Evolutionary conservation across 2,888 invertebrate species (phyloP).

Genomic region (Venusia cambrica): DNA sequence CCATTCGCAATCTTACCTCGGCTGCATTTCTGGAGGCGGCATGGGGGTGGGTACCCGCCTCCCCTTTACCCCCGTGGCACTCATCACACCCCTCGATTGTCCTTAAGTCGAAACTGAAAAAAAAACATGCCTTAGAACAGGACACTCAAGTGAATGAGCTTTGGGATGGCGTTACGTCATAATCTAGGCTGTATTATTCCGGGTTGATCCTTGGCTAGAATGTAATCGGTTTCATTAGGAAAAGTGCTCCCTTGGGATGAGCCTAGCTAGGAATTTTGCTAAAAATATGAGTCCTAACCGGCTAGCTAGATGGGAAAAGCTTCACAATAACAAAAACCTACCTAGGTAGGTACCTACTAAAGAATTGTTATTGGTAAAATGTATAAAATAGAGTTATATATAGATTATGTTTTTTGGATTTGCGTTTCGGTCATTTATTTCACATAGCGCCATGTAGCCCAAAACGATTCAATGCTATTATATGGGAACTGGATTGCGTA

Average conservation of each 20-base stretch:
- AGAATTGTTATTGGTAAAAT: no score
- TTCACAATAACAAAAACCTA: no score
- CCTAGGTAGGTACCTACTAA: no score
- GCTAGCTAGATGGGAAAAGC: no score
- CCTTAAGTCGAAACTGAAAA: slow-evolving; percentile 49
- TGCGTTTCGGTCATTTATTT: no score
- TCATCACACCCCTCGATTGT: slow-evolving; percentile 52
- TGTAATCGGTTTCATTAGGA: slow-evolving; percentile 11
- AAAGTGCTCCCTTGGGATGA: slow-evolving; percentile 8
- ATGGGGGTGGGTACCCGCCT: slow-evolving; percentile 71
- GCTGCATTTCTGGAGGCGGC: slow-evolving; percentile 56
- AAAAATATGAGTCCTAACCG: no score
- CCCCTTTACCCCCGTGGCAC: slow-evolving; percentile 52
- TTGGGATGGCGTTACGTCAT: slow-evolving; percentile 30
- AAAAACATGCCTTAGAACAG: slow-evolving; percentile 34
- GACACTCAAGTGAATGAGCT: slow-evolving; percentile 48
- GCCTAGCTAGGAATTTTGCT: background rate
- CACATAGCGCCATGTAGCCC: no score
- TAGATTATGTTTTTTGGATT: no score
- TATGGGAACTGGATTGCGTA: no score
- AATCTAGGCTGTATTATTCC: slow-evolving; percentile 8
- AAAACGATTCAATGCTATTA: no score
- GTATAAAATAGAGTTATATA: no score
- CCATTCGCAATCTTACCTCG: slow-evolving; percentile 36
- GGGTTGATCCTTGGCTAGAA: slow-evolving; percentile 5